phyloP scores from a whole-genome alignment of 1,140 invertebrate genomes.

The Brachionus angularis region DNA sequence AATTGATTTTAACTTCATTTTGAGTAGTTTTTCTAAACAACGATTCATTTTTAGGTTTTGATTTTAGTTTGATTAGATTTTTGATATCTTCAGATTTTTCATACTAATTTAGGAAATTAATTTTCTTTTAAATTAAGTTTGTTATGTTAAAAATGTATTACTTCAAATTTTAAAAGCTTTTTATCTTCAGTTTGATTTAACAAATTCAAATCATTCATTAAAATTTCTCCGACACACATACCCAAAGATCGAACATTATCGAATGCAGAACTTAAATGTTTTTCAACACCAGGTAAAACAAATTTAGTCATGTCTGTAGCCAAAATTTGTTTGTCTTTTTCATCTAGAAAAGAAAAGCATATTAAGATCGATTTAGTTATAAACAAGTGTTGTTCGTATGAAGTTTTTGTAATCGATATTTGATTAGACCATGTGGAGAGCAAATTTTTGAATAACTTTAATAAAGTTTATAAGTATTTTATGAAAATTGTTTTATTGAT shows the following conservation, averaged over 20 bases:
- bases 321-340: background rate
- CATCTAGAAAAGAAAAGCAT: background rate
- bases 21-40: background rate
- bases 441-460: background rate
- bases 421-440: background rate
- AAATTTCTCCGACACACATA: constrained; percentile 4
- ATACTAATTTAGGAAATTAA: constrained; percentile 7
- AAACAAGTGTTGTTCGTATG: constrained; percentile 18
- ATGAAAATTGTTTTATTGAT: no score
- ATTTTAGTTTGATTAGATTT: background rate
- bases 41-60: background rate
- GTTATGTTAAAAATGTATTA: background rate
- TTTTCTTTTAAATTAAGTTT: background rate
- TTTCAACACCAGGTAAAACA: constrained; percentile 16
- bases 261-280: constrained; percentile 8
- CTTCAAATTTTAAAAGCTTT: constrained; percentile 30
- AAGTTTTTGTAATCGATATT: background rate
- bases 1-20: no score
- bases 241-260: constrained; percentile 1
- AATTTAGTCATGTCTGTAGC: background rate
- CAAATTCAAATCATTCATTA: constrained; percentile 5
- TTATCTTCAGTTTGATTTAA: background rate
- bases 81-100: background rate
- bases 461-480: no score
- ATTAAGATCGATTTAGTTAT: constrained; percentile 2